Evolutionary conservation across 2,797 vertebrate genomes (phyloP).

Genomic region (Muscicapa comitata): DNA sequence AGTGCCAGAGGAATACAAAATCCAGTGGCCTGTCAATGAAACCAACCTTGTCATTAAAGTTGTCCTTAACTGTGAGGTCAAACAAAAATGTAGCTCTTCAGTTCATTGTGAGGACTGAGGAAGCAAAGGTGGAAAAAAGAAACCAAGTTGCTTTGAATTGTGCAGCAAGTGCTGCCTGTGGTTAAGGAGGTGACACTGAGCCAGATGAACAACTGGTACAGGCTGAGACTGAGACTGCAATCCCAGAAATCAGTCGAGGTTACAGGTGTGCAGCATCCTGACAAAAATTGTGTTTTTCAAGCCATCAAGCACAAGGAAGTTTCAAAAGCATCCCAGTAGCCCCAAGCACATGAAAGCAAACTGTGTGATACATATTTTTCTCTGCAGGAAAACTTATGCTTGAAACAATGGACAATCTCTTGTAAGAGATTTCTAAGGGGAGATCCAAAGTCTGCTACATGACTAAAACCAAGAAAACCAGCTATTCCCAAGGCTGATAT

Average conservation of each 20-base stretch:
- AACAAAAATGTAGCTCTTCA: neutral
- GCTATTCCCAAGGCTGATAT: neutral
- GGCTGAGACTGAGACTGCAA: neutral
- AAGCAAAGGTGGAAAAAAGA: neutral
- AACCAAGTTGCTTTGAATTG: neutral
- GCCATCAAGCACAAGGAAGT: neutral
- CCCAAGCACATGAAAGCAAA: neutral
- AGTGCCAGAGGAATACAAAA: neutral
- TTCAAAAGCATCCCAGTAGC: neutral
- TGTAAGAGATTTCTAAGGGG: neutral
- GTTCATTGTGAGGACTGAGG: neutral
- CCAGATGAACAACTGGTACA: neutral
- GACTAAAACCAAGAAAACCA: neutral
- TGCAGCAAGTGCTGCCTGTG: neutral
- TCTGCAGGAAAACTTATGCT: neutral
- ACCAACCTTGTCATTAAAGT: neutral
- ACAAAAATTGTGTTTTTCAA: neutral
- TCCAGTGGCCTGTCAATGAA: neutral
- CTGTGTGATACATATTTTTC: rapidly evolving
- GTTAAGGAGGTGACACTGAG: neutral
- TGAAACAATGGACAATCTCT: neutral
- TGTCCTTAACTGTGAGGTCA: neutral
- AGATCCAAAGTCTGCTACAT: neutral
- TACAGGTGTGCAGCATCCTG: neutral
- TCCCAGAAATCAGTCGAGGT: neutral